Conservation (phyloP, 2,113 vertebrate species). For the Elachura formosa region DNA sequence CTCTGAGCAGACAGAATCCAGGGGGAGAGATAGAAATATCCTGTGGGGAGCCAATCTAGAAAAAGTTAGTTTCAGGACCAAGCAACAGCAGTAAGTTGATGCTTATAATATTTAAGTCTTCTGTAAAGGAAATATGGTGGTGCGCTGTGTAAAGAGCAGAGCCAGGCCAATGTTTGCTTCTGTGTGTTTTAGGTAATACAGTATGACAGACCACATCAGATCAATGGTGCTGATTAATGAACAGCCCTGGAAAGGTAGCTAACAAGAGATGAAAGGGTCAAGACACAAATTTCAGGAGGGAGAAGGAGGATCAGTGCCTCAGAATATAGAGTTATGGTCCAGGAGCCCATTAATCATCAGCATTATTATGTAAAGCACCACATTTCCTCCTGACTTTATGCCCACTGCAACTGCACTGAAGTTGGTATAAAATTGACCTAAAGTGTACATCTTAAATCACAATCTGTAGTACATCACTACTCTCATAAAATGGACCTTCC, state of each 20-base stretch:
- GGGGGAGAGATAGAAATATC: neutral
- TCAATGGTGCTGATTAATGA: constrained; percentile 62
- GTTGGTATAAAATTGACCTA: constrained; percentile 1
- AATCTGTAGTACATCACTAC: constrained; percentile 2
- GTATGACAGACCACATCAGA: constrained; percentile 32
- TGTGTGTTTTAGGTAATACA: constrained; percentile 43
- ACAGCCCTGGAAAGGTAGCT: constrained; percentile 19
- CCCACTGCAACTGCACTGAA: constrained; percentile 15
- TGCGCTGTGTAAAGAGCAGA: neutral
- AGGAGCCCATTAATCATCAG: constrained; percentile 31
- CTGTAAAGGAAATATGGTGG: constrained; percentile 17
- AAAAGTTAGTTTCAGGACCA: neutral
- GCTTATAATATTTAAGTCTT: constrained; percentile 14
- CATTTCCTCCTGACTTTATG: constrained; percentile 42
- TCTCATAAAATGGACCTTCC: neutral
- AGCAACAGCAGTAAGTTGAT: neutral
- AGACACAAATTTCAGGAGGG: constrained; percentile 49
- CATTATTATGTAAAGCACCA: constrained; percentile 40
- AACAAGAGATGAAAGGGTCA: constrained; percentile 46
- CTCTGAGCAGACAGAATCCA: neutral
- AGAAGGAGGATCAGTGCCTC: constrained; percentile 17
- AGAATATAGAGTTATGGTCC: constrained; percentile 25
- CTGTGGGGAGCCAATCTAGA: neutral
- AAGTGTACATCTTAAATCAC: constrained; percentile 36
- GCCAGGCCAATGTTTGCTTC: neutral